phyloP scores from a whole-genome alignment of 2,113 vertebrate genomes.

The Haliaeetus leucogaster region DNA sequence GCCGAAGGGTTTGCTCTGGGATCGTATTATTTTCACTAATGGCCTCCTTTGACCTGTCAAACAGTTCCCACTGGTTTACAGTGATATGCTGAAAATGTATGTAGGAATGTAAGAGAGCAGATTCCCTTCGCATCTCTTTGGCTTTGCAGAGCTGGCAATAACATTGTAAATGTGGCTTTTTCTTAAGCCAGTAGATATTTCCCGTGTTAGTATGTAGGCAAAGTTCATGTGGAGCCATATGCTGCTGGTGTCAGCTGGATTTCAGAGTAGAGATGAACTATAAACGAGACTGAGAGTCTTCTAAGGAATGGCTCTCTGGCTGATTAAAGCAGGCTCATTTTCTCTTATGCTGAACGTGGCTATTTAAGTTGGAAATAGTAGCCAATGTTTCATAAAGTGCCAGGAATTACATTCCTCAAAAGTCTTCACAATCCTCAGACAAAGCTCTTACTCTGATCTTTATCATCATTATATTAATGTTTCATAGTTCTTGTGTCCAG shows the following conservation, averaged over 20 bases:
- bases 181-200: not conserved
- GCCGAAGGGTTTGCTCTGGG: not conserved
- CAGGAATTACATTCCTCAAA: not conserved
- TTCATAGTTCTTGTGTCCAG: not conserved
- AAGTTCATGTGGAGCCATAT: not conserved
- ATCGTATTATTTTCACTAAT: not conserved
- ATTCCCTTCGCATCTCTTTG: not conserved
- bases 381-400: not conserved
- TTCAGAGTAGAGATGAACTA: not conserved
- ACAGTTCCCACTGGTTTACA: not conserved
- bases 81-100: fast-evolving
- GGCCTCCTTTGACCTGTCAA: not conserved
- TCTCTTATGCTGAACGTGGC: not conserved
- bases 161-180: not conserved
- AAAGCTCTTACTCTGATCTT: not conserved
- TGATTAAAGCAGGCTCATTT: not conserved
- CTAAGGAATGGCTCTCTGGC: not conserved
- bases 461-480: not conserved
- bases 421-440: not conserved
- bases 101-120: not conserved
- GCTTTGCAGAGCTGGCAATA: not conserved
- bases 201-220: not conserved
- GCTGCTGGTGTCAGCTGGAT: not conserved
- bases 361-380: not conserved
- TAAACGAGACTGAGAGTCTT: not conserved